These are phyloP conservation scores for Strigops habroptila DNA, from an alignment of 2,113 vertebrate genomes.

Conservation along the genomic window DNA sequence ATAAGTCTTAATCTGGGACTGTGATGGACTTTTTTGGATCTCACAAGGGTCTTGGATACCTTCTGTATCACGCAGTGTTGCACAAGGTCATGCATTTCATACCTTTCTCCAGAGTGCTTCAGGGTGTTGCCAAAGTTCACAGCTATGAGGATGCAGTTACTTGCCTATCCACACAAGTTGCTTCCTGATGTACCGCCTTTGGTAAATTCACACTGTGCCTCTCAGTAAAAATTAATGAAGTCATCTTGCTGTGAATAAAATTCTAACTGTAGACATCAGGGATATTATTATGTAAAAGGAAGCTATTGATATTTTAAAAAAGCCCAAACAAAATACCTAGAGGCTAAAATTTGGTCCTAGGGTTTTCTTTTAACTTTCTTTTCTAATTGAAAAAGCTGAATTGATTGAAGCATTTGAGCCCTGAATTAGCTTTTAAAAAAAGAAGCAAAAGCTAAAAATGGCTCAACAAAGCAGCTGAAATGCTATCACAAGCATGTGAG, in stretches of 20 bases:
- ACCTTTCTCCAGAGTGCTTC: neutral
- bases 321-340: neutral
- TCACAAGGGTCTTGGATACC: neutral
- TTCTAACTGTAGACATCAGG: neutral
- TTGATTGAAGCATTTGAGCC: constrained; percentile 74
- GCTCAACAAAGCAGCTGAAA: constrained; percentile 66
- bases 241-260: neutral
- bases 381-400: constrained; percentile 69
- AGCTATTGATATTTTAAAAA: neutral
- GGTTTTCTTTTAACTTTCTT: constrained; percentile 67
- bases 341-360: constrained; percentile 39
- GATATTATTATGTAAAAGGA: neutral
- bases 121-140: neutral
- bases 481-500: constrained; percentile 72
- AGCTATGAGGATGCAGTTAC: neutral
- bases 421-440: constrained; percentile 76
- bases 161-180: accelerated
- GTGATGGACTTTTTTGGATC: neutral
- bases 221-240: neutral
- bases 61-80: neutral
- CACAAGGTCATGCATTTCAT: neutral
- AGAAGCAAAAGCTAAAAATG: constrained; percentile 77
- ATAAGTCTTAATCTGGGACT: neutral
- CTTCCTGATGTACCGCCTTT: neutral
- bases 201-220: neutral